Percentiles rank a stretch among this genome's conserved stretches.
Evolutionary conservation across 2,797 vertebrate species (phyloP).

Genomic region (Coccyzus lansbergi): DNA sequence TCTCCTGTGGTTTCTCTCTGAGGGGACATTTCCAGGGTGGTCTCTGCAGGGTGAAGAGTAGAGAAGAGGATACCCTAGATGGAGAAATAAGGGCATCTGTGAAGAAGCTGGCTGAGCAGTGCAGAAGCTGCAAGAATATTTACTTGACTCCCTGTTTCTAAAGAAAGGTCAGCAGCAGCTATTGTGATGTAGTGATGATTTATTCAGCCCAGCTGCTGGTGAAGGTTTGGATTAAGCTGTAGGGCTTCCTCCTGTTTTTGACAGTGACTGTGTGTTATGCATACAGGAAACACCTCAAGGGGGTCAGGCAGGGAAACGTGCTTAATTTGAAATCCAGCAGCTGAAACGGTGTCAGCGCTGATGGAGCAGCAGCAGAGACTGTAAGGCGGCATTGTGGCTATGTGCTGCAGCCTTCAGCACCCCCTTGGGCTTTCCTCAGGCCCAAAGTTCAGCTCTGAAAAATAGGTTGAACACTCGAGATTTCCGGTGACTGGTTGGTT

Average conservation of each 20-base stretch:
- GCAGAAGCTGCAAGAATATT: not conserved
- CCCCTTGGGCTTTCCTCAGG: not conserved
- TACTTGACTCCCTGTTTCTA: not conserved
- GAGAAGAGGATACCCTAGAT: not conserved
- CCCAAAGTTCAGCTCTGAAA: not conserved
- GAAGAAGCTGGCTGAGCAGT: not conserved
- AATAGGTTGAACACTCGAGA: not conserved
- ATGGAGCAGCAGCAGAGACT: not conserved
- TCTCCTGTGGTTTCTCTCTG: not conserved
- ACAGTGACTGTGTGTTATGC: not conserved
- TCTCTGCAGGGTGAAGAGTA: not conserved
- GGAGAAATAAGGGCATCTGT: not conserved
- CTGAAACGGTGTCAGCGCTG: accelerated
- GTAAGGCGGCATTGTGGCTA: not conserved
- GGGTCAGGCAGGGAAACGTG: not conserved
- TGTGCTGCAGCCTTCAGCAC: not conserved
- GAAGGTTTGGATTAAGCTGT: not conserved
- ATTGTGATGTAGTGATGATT: not conserved
- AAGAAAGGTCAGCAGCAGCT: not conserved
- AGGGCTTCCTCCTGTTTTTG: not conserved
- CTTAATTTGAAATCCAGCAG: not conserved
- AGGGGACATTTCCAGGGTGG: not conserved
- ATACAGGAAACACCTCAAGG: not conserved
- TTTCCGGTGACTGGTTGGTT: not conserved
- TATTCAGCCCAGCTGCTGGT: not conserved